Conservation (phyloP, 1,140 invertebrate genomes). For the Copidosoma floridanum region DNA sequence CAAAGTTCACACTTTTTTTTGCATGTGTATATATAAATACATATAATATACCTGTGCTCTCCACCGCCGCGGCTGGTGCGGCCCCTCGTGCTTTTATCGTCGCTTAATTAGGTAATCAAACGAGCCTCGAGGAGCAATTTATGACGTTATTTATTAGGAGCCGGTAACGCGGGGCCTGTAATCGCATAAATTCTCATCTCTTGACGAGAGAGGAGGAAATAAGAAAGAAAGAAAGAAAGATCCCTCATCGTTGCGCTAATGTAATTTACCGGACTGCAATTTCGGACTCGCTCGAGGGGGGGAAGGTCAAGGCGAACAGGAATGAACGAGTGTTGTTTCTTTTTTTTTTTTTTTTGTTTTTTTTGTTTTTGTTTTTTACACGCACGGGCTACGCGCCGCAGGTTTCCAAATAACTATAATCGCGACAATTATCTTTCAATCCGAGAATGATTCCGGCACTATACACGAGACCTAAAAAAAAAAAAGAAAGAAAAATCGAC, state of each 20-base stretch:
- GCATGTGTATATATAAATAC: too few species aligned
- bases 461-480: too few species aligned
- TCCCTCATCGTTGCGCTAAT: constrained; percentile 4
- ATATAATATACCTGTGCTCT: too few species aligned
- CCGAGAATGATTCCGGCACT: background rate
- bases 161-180: constrained; percentile 6
- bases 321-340: background rate
- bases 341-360: too few species aligned
- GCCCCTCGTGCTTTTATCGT: constrained; percentile 16
- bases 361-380: too few species aligned
- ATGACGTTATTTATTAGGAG: constrained; percentile 20
- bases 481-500: constrained; percentile 1
- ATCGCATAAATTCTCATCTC: constrained; percentile 9
- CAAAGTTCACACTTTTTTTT: too few species aligned
- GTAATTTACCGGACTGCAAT: constrained; percentile 15
- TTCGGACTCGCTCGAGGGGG: background rate
- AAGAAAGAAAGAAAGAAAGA: too few species aligned
- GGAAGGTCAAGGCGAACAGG: background rate
- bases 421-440: constrained; percentile 19
- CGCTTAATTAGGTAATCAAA: constrained; percentile 32
- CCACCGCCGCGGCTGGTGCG: too few species aligned
- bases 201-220: too few species aligned
- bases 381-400: too few species aligned
- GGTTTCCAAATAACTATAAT: constrained; percentile 10
- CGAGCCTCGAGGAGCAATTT: constrained; percentile 26